Conservation (phyloP, 2,113 vertebrate species). For the Craseonycteris thonglongyai region DNA sequence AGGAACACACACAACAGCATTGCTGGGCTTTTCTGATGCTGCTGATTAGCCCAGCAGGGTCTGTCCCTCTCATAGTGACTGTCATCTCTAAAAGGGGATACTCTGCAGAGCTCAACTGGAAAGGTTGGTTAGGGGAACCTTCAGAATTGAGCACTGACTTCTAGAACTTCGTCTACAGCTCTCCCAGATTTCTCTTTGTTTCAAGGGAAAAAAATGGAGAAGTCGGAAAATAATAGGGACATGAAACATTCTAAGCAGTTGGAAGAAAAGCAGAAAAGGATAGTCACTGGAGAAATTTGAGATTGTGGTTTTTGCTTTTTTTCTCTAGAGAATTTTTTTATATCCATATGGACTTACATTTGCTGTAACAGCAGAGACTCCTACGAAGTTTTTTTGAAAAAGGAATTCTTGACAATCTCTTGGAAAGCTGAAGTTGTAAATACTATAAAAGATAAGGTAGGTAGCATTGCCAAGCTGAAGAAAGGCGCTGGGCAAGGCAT, state of each 20-base stretch:
- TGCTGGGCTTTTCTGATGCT: background rate
- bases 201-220: background rate
- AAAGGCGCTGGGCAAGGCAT: background rate
- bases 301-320: conserved; percentile 24
- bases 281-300: conserved; percentile 7
- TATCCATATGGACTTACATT: conserved; percentile 32
- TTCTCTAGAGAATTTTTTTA: background rate
- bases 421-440: conserved; percentile 58
- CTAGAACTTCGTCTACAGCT: background rate
- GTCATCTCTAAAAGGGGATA: background rate
- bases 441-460: conserved; percentile 4
- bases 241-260: background rate
- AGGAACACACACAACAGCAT: accelerated
- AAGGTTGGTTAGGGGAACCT: background rate
- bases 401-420: conserved; percentile 44
- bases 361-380: conserved; percentile 36
- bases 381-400: background rate
- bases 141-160: background rate
- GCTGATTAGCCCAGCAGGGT: accelerated
- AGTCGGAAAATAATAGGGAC: background rate
- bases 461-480: conserved; percentile 26
- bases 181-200: background rate
- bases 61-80: accelerated
- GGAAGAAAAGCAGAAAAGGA: conserved; percentile 16
- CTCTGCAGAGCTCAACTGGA: background rate